Base-by-base conservation (phyloP, 1,140 invertebrate species). In the Sinella curviseta region DNA sequence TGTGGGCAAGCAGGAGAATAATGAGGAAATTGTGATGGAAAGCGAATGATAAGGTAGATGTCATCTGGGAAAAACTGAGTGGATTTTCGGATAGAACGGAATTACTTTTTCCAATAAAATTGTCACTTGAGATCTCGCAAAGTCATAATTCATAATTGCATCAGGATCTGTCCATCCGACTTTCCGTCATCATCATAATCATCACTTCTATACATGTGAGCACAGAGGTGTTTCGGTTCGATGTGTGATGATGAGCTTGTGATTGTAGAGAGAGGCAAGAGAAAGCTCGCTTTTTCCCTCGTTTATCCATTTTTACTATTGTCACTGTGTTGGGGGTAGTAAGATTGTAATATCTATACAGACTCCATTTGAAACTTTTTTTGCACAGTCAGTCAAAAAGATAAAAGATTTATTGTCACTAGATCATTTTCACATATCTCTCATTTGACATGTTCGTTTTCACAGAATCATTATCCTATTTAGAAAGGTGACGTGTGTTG, bases 81-180 rank as follows among this genome's bases (percentile, higher is more conserved):
- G 80, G 82, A 81, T 83, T 83, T 81, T 76, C 81, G 82, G 82
- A 83, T 83, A 80, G 80, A 80, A 80, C 34, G 75, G 82, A 83
- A 81, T 83, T 81, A 83, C 60, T 36, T 30, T 80, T 77, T 80
- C 82, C 81, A 83, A 83, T 83, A 78, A 83, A 83, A 83, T 81
- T 82, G 82, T 83, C 82, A 80, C 80, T 82, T 82, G 80, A 80
- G 82, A 82, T 76, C 39, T 67, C 35, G 16, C 78, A 28, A 60
- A 80, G 79, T 80, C 82, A 82, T 83, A 81, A 83, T 83, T 83
- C 82, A 83, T 83, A 82, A 83, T 80, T 83, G 80, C 77, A 78
- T 83, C 78, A 80, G 65, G 31, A 55, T 8, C 60, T 24, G 35
- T 48, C 74, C 70, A 34, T 74, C 70, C n/a, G n/a, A 75, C 39